Evolutionary conservation across 2,113 vertebrate genomes (phyloP), one percentile per base, ranked within the genome.

Genomic region (Murina feae): DNA sequence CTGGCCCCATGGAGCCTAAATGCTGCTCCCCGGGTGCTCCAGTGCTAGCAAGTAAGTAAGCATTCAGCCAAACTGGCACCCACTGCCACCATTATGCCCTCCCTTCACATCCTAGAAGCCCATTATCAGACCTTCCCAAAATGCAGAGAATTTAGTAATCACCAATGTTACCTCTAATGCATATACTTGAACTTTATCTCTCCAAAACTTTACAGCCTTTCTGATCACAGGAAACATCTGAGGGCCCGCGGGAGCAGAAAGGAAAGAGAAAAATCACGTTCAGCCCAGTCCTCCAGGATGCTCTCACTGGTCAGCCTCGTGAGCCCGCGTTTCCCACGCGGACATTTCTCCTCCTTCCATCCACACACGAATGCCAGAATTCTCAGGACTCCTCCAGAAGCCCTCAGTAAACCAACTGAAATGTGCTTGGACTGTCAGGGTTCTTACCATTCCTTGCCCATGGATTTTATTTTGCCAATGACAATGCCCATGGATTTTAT

Each of bases 391-490:
- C 14, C 30, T 42, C 49, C 37, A 7, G 44, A 4, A 30, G 49
- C 18, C 81, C 8, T 55, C 72, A 32, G 89, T 12, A 37, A 94
- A 79, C 68, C 95, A 86, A 82, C 0, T 6, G 58, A 37, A 32
- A 66, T 0, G 0, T 0, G 0, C 2, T 2, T 30, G 9, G 51
- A 44, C 18, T 47, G 44, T 4, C 14, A 13, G 68, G 13, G 3
- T 90, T 20, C 79, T 12, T 23, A 53, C 60, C 68, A 81, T 37
- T 51, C 21, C 35, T 92, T 90, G 39, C 69, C 39, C 47, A 51
- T 9, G 81, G 18, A 63, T 89, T 96, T 97, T 95, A 88, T 25
- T 23, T 58, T 60, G 78, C 35, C 94, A 74, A 69, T 98, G 90
- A 79, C 83, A 97, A 91, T 20, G 85, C 69, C 39, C 42, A 55